Evolutionary conservation across 2,888 invertebrate genomes (phyloP), one percentile per base, ranked within the genome.

Genomic region (Thalpophila matura): DNA sequence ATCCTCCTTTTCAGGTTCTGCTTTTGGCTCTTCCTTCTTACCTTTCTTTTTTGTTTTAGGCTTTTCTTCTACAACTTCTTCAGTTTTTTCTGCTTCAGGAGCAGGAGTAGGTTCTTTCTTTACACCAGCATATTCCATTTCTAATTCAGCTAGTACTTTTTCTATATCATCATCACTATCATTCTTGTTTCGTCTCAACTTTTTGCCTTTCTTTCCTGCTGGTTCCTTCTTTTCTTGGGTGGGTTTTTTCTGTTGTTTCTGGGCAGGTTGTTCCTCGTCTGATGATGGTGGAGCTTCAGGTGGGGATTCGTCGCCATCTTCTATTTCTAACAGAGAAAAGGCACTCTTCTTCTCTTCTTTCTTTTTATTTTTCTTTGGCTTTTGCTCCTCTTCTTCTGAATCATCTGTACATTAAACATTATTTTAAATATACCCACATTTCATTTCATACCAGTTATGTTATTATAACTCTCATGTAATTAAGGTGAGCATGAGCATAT

Each of bases 151-250:
- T 68, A 98, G 91, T 64, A 97, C 97, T 90, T 97, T 97, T 82
- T 98, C 98, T 64, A 98, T 92, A 86, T 98, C 98, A 68, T 97
- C 97, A 88, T 97, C 97, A 83, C 97, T 97, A 55, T 97, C 97
- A 80, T 97, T 96, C 74, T 96, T 96, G 92, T 97, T 97, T 83
- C 96, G 96, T 84, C 96, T 96, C 4, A 95, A 90, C 88, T 97
- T 97, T 85, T 97, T 97, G 3, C 96, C 96, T 87, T 97, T 97
- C 87, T 97, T 97, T 18, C 96, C 96, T 56, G 89, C 88, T 55
- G 91, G 86, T 72, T 95, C 95, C 80, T 92, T 93, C 72, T 94
- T 95, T 29, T 94, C 93, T 79, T 86, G 91, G 58, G 76, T 73
- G 57, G 83, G 75, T 77, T 91, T 95, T 71, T 93, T 91, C 73